A percentile compares a stretch with the other conserved stretches of the same genome.
phyloP scores from a whole-genome alignment of 2,113 vertebrate species.

The Myxocyprinus asiaticus region DNA sequence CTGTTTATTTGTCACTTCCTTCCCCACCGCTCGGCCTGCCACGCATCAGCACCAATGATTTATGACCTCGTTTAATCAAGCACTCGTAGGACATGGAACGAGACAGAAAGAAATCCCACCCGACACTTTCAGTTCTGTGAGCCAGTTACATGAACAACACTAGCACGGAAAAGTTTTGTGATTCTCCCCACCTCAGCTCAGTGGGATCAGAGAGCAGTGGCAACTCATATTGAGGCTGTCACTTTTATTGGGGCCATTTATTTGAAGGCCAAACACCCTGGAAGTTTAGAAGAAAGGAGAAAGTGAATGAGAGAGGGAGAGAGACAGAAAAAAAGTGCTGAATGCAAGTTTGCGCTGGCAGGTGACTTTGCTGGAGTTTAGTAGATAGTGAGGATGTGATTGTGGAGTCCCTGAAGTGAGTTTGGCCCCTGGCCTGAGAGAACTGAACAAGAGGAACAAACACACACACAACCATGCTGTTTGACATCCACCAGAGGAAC shows the following conservation, averaged over 20 bases:
- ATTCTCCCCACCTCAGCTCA: constrained; percentile 28
- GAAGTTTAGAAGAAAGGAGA: constrained; percentile 25
- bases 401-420: constrained; percentile 30
- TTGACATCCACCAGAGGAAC: constrained; percentile 33
- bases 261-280: constrained; percentile 44
- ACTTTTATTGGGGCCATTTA: constrained; percentile 47
- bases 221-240: constrained; percentile 37
- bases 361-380: constrained; percentile 38
- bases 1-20: constrained; percentile 66
- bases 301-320: background rate
- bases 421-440: constrained; percentile 25
- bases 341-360: constrained; percentile 26
- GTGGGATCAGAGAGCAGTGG: constrained; percentile 33
- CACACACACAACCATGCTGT: constrained; percentile 11
- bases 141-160: constrained; percentile 17
- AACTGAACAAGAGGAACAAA: constrained; percentile 3
- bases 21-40: constrained; percentile 65
- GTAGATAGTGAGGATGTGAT: constrained; percentile 1
- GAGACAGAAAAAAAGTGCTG: constrained; percentile 13
- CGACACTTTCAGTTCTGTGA: constrained; percentile 53
- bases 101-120: constrained; percentile 58
- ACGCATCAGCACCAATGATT: constrained; percentile 74
- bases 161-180: background rate
- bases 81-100: constrained; percentile 68
- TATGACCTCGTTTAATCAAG: constrained; percentile 79